Evolutionary conservation across 92 coral and sea anemone species (phyloP), one percentile per base, ranked within the genome.

Genomic region (Anthopleura xanthogrammica): DNA sequence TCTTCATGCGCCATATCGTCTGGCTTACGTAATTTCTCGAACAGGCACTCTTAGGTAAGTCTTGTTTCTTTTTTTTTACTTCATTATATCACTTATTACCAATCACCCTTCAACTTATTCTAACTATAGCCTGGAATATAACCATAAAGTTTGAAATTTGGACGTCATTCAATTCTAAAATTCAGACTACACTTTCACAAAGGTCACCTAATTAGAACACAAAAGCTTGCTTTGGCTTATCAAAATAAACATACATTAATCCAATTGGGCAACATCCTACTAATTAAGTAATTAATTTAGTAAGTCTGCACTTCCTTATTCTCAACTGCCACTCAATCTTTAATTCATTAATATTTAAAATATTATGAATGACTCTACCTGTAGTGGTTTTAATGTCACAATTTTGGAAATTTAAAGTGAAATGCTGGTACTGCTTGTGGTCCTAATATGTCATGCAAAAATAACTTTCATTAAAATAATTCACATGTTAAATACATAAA

Each of bases 41-140:
- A 76, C 79, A 90, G 90, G 91, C 93, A 1, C 85, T 89, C 50
- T 88, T 90, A 22, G 93, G 93, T 88, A 81, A 87, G 90, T 90
- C 17, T 46, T 78, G 1, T 29, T 16, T 24, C 8, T 12, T 23
- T 23, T 42, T 42, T 68, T 68, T 68, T 36, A 68, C 46, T 68
- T 23, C 41, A 23, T 20, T 12, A 29, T 2, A 29, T 11, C 36
- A 68, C 74, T 8, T 9, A n/a, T 68, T 68, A 24, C 40, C 7
- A 7, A 23, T 24, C 12, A 4, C 74, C 74, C 41, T 23, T 29
- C 17, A 29, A 29, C 19, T 5, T n/a, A 7, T 11, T 65, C 39
- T 22, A 3, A 7, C 19, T 29, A 68, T 10, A 68, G 74, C 5
- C 41, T 8, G 19, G 43, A 68, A 29, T 23, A 68, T 11, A 29